Percentiles rank a stretch among this genome's conserved stretches.
Conservation (phyloP, 2,888 invertebrate species). For the Mystacides longicornis region DNA sequence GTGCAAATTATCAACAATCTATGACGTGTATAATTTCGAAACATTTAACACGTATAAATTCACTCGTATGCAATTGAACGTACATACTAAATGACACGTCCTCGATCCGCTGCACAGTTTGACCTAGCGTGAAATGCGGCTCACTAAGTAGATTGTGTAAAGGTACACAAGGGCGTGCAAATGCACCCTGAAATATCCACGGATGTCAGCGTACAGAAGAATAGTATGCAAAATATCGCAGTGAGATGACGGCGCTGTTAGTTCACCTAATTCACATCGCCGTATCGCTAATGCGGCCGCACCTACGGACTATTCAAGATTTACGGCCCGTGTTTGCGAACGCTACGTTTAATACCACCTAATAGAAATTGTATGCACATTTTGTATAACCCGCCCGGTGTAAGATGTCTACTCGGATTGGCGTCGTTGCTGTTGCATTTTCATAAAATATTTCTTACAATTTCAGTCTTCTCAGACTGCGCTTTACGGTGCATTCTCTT, state of each 20-base stretch:
- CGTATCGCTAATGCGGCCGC: neutral
- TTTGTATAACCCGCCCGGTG: neutral
- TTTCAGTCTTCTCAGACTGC: neutral
- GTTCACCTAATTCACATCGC: neutral
- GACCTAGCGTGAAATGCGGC: too few relatives aligned
- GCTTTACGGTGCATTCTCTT: neutral
- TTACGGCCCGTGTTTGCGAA: neutral
- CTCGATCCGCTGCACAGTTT: too few relatives aligned
- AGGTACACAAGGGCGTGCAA: too few relatives aligned
- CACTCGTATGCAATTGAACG: too few relatives aligned
- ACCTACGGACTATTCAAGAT: neutral
- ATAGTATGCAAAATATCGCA: too few relatives aligned
- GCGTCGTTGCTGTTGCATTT: neutral
- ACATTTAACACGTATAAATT: too few relatives aligned
- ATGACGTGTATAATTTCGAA: too few relatives aligned
- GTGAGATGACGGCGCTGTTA: neutral
- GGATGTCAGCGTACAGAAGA: too few relatives aligned
- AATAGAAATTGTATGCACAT: neutral
- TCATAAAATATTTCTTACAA: neutral
- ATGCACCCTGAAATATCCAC: too few relatives aligned
- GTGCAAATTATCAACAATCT: too few relatives aligned
- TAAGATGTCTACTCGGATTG: neutral
- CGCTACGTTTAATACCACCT: neutral
- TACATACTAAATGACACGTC: too few relatives aligned
- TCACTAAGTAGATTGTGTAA: too few relatives aligned